Evolutionary conservation across 2,888 invertebrate species (phyloP).

Genomic region (Drosophila conformis): DNA sequence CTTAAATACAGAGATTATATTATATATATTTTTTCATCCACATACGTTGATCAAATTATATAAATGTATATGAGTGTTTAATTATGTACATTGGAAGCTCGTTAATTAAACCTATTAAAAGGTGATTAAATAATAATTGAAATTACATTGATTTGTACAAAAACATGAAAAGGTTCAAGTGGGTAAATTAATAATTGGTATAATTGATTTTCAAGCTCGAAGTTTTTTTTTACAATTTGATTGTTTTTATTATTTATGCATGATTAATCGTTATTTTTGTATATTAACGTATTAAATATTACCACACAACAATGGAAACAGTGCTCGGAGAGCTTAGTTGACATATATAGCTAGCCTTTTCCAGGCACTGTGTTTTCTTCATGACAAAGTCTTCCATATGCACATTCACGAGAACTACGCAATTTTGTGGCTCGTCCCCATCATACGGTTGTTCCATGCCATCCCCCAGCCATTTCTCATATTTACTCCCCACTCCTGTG

Average conservation of each 20-base stretch:
- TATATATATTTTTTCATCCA: not conserved
- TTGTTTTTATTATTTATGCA: not conserved
- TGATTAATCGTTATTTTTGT: not conserved
- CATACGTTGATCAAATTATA: not conserved
- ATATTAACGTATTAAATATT: not conserved
- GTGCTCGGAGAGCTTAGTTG: conserved; percentile 29
- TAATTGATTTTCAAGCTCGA: not conserved
- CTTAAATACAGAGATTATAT: not conserved
- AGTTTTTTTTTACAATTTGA: not conserved
- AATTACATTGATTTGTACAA: not conserved
- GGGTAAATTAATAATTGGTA: not conserved
- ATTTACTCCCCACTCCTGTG: conserved; percentile 18
- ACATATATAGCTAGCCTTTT: conserved; percentile 28
- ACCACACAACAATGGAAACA: conserved; percentile 42
- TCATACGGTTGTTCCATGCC: not conserved
- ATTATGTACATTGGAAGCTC: not conserved
- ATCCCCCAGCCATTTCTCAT: conserved; percentile 12
- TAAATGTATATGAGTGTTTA: not conserved
- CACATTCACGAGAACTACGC: conserved; percentile 24
- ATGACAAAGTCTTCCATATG: conserved; percentile 29
- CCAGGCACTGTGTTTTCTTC: conserved; percentile 18
- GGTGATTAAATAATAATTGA: not conserved
- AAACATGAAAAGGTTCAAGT: not conserved
- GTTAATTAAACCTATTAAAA: not conserved
- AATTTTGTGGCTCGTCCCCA: conserved; percentile 5